Base-by-base conservation (phyloP, 2,797 vertebrate genomes). In the Dendrocincla fuliginosa region DNA sequence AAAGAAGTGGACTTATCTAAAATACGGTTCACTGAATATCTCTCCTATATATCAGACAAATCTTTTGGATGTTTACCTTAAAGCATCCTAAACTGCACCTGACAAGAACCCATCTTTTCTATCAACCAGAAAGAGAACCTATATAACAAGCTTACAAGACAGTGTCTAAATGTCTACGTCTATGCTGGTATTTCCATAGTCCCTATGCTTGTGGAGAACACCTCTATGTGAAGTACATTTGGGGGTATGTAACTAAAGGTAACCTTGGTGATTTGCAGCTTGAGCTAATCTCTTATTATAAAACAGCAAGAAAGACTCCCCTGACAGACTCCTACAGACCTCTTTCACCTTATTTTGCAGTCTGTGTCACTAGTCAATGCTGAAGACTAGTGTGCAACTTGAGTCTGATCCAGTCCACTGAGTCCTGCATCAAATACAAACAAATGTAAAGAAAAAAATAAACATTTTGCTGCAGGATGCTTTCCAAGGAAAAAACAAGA, bases 401-500 rank as follows among this genome's bases (percentile, higher is more conserved):
- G 32, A 5, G 3, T 56, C 23, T 63, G 41, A 67, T 73, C 47
- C 50, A 89, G 14, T 13, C 63, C 73, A 22, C 25, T 10, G 6
- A 76, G 42, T 63, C 30, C 35, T 46, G 56, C 32, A 63, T 25
- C 84, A 91, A 89, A 89, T 79, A n/a, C 25, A 87, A 90, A 73
- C 15, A 94, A 82, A 79, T 5, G 4, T 60, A 79, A 49, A 5
- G 3, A 75, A 84, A 79, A 60, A 1, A 84, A 64, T 9, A 57
- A 78, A 84, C 32, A 27, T 19, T 82, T 75, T 90, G 7, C 22
- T 82, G 39, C 80, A 17, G 5, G 49, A 83, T 56, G 67, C 10
- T 64, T 94, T 88, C 56, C 74, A 77, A 89, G 53, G n/a, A 49
- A 77, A 92, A 68, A 93, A 82, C 55, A 77, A 90, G 50, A 59